Base-by-base conservation (phyloP, 2,888 invertebrate species). In the Drosophila mercatorum region DNA sequence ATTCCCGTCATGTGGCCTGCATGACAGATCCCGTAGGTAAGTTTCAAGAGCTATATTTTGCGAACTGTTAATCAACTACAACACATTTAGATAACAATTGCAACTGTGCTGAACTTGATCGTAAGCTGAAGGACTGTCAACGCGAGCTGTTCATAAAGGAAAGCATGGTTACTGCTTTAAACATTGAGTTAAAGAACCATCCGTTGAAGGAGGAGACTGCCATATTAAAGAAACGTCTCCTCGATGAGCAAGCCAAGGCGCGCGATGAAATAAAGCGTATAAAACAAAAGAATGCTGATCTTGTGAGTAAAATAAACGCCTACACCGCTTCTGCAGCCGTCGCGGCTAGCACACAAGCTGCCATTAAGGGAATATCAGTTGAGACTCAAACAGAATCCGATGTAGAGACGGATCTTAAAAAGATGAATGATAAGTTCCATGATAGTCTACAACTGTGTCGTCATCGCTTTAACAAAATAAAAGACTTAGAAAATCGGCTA, bases 1-100 rank as follows among this genome's bases (percentile, higher is more conserved):
- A 75, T 36, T 70, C 74, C 8, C 72, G 84, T 4, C 91, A 92
- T 49, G 83, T 81, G 6, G 84, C 77, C 5, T 91, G 88, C 12
- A 91, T 92, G 91, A 93, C 92, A 1, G 91, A 91, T 57, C 89
- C 91, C 5, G 85, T 88, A 36, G 91, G 91, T 91, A 66, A 63
- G 81, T 72, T 5, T 3, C 28, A 10, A 7, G 3, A 40, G 17
- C 7, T 34, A 5, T 0, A 3, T 12, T 4, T 14, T 1, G 10
- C 26, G 3, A 46, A n/a, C 0, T 22, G 2, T 22, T 12, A 26
- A 43, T 28, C 28, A 1, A 4, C 43, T 49, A 2, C 22, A 22
- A 22, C 22, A 2, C 11, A 36, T 63, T 64, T 46, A 90, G 91
- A 86, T 69, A 63, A 61, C 5, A 87, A 75, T 3, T 92, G 92